Percentiles rank a stretch among this genome's conserved stretches.
These are phyloP conservation scores for Apamea crenata DNA, from an alignment of 2,888 invertebrate species.

Conservation along the genomic window DNA sequence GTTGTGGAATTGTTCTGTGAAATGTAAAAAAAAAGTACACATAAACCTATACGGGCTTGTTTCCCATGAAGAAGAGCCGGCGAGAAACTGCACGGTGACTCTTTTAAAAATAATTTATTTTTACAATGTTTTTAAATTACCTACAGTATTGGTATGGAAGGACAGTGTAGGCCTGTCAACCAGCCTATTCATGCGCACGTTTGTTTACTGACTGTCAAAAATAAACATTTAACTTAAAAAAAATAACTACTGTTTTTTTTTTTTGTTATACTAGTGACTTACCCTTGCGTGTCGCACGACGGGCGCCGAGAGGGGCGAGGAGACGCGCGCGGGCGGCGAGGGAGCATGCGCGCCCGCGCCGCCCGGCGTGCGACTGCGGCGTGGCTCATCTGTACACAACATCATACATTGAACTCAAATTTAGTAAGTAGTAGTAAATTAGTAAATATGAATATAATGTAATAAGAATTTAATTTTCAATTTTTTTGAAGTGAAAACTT, in stretches of 20 bases:
- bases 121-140: not conserved
- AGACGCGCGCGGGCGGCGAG: constrained; percentile 44
- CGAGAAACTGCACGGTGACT: not conserved
- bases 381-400: constrained; percentile 63
- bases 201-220: not conserved
- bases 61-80: not conserved
- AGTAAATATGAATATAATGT: not conserved
- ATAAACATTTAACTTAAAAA: not conserved
- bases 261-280: constrained; percentile 20
- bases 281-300: constrained; percentile 60
- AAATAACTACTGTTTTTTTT: too few species aligned
- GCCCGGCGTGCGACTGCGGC: constrained; percentile 73
- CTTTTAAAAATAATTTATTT: not conserved
- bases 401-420: not conserved
- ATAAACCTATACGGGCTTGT: not conserved
- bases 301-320: constrained; percentile 8
- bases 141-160: not conserved
- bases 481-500: too few species aligned
- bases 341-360: constrained; percentile 31
- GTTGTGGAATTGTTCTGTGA: too few species aligned
- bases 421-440: not conserved
- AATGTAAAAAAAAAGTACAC: too few species aligned
- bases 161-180: not conserved
- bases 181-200: not conserved
- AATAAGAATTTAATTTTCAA: not conserved